These are phyloP conservation scores for Enhydra lutris DNA, from an alignment of 2,113 vertebrate genomes.

Conservation along the genomic window DNA sequence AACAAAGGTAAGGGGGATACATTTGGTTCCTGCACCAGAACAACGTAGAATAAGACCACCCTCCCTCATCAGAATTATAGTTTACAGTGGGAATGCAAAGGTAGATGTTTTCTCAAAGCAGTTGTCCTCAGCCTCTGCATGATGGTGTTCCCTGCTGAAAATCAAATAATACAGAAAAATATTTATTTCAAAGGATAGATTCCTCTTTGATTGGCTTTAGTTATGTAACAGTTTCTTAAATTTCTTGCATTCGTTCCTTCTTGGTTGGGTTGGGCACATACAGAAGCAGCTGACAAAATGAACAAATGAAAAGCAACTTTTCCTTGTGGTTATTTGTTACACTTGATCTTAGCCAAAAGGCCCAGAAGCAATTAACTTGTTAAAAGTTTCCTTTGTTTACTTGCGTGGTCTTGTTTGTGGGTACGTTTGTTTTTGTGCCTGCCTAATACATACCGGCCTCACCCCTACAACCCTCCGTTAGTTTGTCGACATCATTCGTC, in stretches of 20 bases:
- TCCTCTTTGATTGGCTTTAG: background rate
- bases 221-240: background rate
- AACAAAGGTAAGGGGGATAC: background rate
- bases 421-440: background rate
- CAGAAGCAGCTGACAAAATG: background rate
- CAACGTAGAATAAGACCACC: background rate
- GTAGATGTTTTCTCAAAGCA: background rate
- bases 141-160: background rate
- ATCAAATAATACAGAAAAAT: background rate
- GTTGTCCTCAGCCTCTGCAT: background rate
- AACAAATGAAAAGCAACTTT: background rate
- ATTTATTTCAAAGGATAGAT: background rate
- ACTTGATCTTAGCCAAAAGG: too few species aligned
- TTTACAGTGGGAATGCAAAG: background rate
- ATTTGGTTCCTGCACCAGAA: background rate
- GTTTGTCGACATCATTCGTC: background rate
- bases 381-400: background rate
- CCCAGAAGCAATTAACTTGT: background rate
- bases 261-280: background rate
- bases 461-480: background rate
- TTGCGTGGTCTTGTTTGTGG: background rate
- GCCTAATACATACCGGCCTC: background rate
- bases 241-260: background rate
- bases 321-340: background rate
- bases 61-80: background rate